A percentile compares a stretch with the other conserved stretches of the same genome.
phyloP scores from a whole-genome alignment of 2,888 invertebrate genomes.

The Thymelicus acteon region DNA sequence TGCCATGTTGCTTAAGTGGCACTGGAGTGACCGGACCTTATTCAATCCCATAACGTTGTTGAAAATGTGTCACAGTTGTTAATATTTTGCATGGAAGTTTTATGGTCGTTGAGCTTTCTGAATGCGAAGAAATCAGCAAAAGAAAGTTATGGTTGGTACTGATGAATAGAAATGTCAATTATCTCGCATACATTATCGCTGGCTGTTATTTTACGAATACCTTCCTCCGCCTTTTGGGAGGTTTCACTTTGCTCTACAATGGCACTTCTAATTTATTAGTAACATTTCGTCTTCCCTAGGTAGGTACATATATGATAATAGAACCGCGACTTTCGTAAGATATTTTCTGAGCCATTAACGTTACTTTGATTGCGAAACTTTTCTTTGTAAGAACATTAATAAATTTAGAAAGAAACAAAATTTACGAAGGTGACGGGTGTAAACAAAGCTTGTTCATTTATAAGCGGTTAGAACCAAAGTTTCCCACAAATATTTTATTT shows the following conservation, averaged over 20 bases:
- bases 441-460: constrained; percentile 4
- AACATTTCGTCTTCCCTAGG: constrained; percentile 29
- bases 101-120: too few relatives aligned
- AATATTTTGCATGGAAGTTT: too few relatives aligned
- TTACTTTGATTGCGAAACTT: constrained; percentile 44
- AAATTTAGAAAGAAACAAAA: constrained; percentile 48
- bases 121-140: too few relatives aligned
- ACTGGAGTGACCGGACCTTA: too few relatives aligned
- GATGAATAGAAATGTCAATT: constrained; percentile 6
- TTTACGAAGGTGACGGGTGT: constrained; percentile 41
- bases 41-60: too few relatives aligned
- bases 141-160: too few relatives aligned
- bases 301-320: constrained; percentile 34
- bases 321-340: constrained; percentile 22
- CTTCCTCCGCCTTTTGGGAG: neutral
- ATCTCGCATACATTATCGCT: neutral
- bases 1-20: too few relatives aligned
- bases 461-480: neutral
- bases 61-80: too few relatives aligned
- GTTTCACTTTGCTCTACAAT: constrained; percentile 8
- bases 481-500: neutral
- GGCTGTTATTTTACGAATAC: constrained; percentile 18
- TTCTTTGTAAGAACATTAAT: constrained; percentile 43
- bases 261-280: constrained; percentile 25
- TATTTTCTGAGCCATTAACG: constrained; percentile 32